Evolutionary conservation across 2,113 vertebrate genomes (phyloP).

Genomic region (Nestor notabilis): DNA sequence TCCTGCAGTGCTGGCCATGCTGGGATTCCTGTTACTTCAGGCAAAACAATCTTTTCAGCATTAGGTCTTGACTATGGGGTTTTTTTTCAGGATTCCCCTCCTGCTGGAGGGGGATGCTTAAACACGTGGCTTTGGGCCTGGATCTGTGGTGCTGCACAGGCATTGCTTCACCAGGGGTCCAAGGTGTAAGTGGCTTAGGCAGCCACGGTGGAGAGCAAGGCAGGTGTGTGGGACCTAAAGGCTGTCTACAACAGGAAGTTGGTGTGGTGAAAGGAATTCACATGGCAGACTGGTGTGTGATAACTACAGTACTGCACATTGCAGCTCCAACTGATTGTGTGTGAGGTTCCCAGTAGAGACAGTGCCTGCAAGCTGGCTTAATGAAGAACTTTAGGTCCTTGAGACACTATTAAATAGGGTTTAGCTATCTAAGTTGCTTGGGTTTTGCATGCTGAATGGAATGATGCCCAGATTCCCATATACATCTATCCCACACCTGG

Average conservation of each 20-base stretch:
- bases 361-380: not conserved
- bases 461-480: not conserved
- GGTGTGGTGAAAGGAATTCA: not conserved
- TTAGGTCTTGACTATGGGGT: not conserved
- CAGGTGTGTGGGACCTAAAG: not conserved
- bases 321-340: not conserved
- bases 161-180: accelerated
- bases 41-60: not conserved
- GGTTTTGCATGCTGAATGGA: not conserved
- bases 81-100: not conserved
- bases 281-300: accelerated
- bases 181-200: not conserved
- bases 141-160: accelerated
- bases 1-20: not conserved
- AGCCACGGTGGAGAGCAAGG: not conserved
- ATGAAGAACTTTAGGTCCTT: not conserved
- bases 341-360: not conserved
- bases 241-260: accelerated
- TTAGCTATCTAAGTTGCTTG: not conserved
- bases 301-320: accelerated
- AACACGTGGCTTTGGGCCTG: not conserved
- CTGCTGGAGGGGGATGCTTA: accelerated
- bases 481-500: accelerated
- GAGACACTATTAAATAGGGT: not conserved
- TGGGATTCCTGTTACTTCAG: not conserved